Percentiles rank a stretch among this genome's conserved stretches.
These are phyloP conservation scores for Hipparchia sbordonii DNA, from an alignment of 2,888 invertebrate species.

Conservation along the genomic window DNA sequence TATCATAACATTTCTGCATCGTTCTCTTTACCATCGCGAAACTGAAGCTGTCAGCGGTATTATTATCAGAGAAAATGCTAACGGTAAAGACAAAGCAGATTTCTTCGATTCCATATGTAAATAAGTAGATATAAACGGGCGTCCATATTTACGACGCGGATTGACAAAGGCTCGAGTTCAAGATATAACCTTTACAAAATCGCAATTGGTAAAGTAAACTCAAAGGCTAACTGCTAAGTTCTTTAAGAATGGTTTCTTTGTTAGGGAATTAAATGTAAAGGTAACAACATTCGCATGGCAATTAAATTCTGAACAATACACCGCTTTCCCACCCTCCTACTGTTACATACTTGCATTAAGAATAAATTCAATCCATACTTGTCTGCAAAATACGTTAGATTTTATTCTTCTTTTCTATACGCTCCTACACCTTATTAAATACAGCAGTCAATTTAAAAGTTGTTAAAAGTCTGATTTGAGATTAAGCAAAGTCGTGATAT, in stretches of 20 bases:
- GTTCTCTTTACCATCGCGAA: background rate
- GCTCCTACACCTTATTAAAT: conserved; percentile 22
- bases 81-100: background rate
- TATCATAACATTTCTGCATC: too few species aligned
- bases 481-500: conserved; percentile 58
- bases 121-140: conserved; percentile 22
- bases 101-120: conserved; percentile 11
- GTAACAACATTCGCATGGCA: conserved; percentile 37
- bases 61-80: background rate
- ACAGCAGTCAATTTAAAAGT: conserved; percentile 37
- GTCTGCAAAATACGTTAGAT: conserved; percentile 5
- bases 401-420: conserved; percentile 5
- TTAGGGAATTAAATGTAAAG: conserved; percentile 35
- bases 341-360: conserved; percentile 15
- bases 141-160: conserved; percentile 26
- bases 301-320: conserved; percentile 30
- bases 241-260: conserved; percentile 39
- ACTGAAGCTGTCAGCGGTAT: background rate
- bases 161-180: conserved; percentile 38
- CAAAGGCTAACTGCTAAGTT: conserved; percentile 34
- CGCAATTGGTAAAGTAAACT: conserved; percentile 35
- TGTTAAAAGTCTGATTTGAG: conserved; percentile 35
- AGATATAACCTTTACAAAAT: conserved; percentile 37
- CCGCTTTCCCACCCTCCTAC: conserved; percentile 24
- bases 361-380: conserved; percentile 20